phyloP scores from a whole-genome alignment of 2,113 vertebrate species.

The Forbesichthys agassizii region DNA sequence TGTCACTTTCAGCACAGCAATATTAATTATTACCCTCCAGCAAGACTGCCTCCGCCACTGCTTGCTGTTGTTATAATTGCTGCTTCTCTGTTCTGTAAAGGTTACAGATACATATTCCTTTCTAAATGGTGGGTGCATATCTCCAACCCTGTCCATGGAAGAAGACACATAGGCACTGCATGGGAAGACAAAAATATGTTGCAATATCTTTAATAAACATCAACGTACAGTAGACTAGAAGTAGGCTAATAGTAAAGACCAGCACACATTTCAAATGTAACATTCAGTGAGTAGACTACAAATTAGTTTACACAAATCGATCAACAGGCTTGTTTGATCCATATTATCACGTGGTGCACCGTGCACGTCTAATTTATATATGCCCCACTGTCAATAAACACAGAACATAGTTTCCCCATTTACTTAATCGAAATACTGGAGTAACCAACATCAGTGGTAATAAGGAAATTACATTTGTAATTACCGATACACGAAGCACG shows the following conservation, averaged over 20 bases:
- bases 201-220: background rate
- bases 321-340: background rate
- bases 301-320: background rate
- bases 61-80: constrained; percentile 82
- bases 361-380: too few species aligned
- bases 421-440: background rate
- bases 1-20: too few species aligned
- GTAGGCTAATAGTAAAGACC: too few species aligned
- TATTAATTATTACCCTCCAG: constrained; percentile 83
- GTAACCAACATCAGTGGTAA: background rate
- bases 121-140: constrained; percentile 76
- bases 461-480: background rate
- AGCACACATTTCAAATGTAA: too few species aligned
- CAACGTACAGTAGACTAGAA: too few species aligned
- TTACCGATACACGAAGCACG: background rate
- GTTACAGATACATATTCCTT: constrained; percentile 87
- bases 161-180: constrained; percentile 21
- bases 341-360: too few species aligned
- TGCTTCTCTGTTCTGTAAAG: constrained; percentile 68
- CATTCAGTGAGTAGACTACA: background rate
- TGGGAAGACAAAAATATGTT: background rate
- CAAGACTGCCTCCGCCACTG: constrained; percentile 86
- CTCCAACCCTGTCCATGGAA: constrained; percentile 37
- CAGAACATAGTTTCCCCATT: background rate
- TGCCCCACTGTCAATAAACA: too few species aligned